Conservation (phyloP, 2,113 vertebrate genomes). For the Neotragus pygmaeus region DNA sequence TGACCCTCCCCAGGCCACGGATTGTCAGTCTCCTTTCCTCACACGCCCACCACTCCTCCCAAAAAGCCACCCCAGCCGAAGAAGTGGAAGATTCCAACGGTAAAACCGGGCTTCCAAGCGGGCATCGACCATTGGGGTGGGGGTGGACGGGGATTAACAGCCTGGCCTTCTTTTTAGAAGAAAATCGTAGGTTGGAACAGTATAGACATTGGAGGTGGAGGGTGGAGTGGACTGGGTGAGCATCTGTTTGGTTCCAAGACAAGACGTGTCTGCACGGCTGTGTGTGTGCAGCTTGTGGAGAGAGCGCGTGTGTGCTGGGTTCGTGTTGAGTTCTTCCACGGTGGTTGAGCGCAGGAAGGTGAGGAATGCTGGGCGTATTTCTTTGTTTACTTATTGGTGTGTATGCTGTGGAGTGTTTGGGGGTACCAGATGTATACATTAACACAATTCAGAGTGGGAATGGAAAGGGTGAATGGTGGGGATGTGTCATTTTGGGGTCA, state of each 20-base stretch:
- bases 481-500: background rate
- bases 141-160: background rate
- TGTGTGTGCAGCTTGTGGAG: background rate
- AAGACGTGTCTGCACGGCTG: fast-evolving
- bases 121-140: background rate
- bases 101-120: slow-evolving; percentile 75
- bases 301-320: background rate
- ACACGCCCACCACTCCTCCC: slow-evolving; percentile 82
- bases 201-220: background rate
- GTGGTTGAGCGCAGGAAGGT: background rate
- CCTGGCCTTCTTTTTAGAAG: background rate
- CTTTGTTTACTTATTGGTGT: background rate
- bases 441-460: background rate
- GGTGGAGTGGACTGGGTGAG: background rate
- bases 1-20: slow-evolving; percentile 92
- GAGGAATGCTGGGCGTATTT: background rate
- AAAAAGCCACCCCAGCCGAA: slow-evolving; percentile 79
- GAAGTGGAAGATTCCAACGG: slow-evolving; percentile 87
- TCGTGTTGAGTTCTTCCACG: background rate
- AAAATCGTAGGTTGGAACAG: background rate
- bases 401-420: background rate
- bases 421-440: background rate
- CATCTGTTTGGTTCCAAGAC: background rate
- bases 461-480: background rate
- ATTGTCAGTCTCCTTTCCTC: slow-evolving; percentile 89